Percentiles rank a stretch among this genome's conserved stretches.
Conservation (phyloP, 2,797 vertebrate species). For the Tympanoctomys barrerae region DNA sequence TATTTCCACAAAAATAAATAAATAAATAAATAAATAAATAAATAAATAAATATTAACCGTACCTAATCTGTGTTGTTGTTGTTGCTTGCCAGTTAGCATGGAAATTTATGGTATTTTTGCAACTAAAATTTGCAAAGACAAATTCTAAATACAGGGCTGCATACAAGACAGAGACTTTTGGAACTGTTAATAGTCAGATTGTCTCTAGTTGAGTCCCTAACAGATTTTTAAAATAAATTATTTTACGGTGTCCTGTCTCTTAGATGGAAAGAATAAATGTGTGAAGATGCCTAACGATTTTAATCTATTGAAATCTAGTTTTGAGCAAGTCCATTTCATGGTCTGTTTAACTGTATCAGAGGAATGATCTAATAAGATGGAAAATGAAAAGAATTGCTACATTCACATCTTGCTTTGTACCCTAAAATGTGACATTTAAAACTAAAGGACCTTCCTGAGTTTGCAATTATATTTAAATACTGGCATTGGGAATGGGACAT, state of each 20-base stretch:
- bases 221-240: constrained; percentile 48
- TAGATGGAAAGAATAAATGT: constrained; percentile 30
- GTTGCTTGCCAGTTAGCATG: background rate
- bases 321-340: constrained; percentile 73
- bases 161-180: background rate
- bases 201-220: constrained; percentile 52
- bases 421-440: constrained; percentile 71
- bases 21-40: too few relatives aligned
- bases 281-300: constrained; percentile 66
- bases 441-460: constrained; percentile 44
- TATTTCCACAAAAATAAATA: too few relatives aligned
- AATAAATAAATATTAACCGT: constrained; percentile 33
- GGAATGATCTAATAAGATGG: constrained; percentile 66
- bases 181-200: constrained; percentile 59
- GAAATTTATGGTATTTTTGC: constrained; percentile 30
- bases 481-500: constrained; percentile 38
- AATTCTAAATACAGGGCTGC: background rate
- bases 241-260: constrained; percentile 25
- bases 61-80: background rate
- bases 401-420: constrained; percentile 59
- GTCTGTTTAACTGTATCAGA: constrained; percentile 71
- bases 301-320: constrained; percentile 76
- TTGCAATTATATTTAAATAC: constrained; percentile 65
- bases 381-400: constrained; percentile 58
- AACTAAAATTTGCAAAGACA: background rate